Evolutionary conservation across 2,888 invertebrate species (phyloP).

Genomic region (Pseudococcus longispinus): DNA sequence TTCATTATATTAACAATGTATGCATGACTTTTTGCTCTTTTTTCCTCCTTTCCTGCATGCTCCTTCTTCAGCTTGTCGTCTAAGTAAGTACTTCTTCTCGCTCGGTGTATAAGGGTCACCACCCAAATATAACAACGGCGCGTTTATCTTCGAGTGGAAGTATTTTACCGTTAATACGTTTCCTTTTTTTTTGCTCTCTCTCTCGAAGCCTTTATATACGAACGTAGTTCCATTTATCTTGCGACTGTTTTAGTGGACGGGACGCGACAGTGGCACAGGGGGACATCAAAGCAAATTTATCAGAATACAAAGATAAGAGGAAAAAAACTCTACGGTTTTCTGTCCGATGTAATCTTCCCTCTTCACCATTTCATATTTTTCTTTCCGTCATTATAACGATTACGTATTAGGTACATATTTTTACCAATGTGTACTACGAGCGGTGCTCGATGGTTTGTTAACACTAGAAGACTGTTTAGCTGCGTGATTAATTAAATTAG

Average conservation of each 20-base stretch:
- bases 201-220: constrained; percentile 5
- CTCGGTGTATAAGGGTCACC: neutral
- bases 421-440: neutral
- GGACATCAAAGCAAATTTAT: constrained; percentile 30
- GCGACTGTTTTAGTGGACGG: constrained; percentile 16
- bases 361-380: neutral
- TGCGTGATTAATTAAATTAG: neutral
- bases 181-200: neutral
- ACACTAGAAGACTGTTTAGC: neutral
- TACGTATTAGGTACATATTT: neutral
- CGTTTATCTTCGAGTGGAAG: constrained; percentile 33
- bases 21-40: constrained; percentile 52
- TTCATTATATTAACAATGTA: constrained; percentile 55
- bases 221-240: constrained; percentile 6
- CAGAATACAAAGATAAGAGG: neutral
- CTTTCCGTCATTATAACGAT: neutral
- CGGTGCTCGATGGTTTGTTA: neutral
- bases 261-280: neutral
- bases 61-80: neutral
- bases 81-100: neutral
- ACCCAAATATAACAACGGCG: constrained; percentile 16
- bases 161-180: constrained; percentile 45
- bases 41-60: neutral
- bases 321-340: neutral
- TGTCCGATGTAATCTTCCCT: neutral